These are phyloP conservation scores for Apamea sordens DNA, from an alignment of 2,888 invertebrate genomes.

Conservation along the genomic window DNA sequence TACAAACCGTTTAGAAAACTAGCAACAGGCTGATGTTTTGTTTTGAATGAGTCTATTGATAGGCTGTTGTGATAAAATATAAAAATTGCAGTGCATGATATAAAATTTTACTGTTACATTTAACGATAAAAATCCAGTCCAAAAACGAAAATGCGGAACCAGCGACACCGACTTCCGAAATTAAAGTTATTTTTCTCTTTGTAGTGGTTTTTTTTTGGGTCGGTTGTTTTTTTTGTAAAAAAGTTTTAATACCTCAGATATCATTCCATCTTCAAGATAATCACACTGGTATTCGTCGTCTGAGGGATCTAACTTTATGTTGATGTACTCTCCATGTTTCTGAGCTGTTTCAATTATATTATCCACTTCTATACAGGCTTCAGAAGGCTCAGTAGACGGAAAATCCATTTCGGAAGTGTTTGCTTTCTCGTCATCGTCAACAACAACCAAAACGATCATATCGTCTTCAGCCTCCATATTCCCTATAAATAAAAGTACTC, in stretches of 20 bases:
- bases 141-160: too few relatives aligned
- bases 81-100: background rate
- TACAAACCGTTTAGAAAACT: background rate
- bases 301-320: conserved; percentile 58
- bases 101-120: background rate
- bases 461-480: conserved; percentile 71
- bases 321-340: conserved; percentile 71
- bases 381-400: conserved; percentile 48
- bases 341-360: conserved; percentile 72
- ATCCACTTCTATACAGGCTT: conserved; percentile 54
- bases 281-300: conserved; percentile 42
- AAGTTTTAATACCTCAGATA: conserved; percentile 49
- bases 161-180: too few relatives aligned
- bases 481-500: too few relatives aligned
- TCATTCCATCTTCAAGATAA: conserved; percentile 55
- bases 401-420: conserved; percentile 68
- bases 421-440: conserved; percentile 58
- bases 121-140: background rate
- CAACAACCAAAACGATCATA: conserved; percentile 70
- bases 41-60: background rate
- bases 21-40: background rate
- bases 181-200: too few relatives aligned
- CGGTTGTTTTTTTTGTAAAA: too few relatives aligned
- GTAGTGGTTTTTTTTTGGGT: too few relatives aligned
- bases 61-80: background rate